Conservation (phyloP, 1,140 invertebrate genomes). For the Octopus bimaculoides region DNA sequence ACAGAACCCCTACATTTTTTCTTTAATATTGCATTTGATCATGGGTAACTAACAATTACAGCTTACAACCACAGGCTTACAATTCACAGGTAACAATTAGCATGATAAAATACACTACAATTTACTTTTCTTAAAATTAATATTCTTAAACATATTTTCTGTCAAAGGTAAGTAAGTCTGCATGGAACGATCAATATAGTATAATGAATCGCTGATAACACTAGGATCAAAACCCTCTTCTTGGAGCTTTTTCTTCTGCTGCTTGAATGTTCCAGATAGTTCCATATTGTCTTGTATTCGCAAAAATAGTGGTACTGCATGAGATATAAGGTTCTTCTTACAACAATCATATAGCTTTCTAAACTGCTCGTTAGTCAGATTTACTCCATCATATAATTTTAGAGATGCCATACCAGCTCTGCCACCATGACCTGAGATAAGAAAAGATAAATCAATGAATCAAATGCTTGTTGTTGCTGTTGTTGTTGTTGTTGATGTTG, state of each 20-base stretch:
- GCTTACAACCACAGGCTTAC: too few species aligned
- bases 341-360: constrained; percentile 36
- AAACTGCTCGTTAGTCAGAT: constrained; percentile 28
- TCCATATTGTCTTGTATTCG: constrained; percentile 61
- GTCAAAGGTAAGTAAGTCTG: constrained; percentile 66
- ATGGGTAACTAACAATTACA: too few species aligned
- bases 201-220: constrained; percentile 76
- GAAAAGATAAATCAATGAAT: not conserved
- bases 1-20: too few species aligned
- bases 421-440: not conserved
- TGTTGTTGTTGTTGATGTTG: not conserved
- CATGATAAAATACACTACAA: not conserved
- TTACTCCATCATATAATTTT: not conserved
- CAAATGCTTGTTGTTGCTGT: not conserved
- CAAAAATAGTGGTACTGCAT: constrained; percentile 84
- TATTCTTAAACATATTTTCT: constrained; percentile 65
- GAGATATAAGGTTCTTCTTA: constrained; percentile 68
- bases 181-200: constrained; percentile 65
- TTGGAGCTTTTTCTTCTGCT: constrained; percentile 64
- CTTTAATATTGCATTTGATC: too few species aligned
- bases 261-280: constrained; percentile 44
- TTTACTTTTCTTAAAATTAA: constrained; percentile 58
- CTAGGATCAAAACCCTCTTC: constrained; percentile 84
- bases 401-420: constrained; percentile 17
- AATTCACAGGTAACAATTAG: too few species aligned